Conservation (phyloP, 2,888 invertebrate genomes). For the Pristionchus fissidentatus region DNA sequence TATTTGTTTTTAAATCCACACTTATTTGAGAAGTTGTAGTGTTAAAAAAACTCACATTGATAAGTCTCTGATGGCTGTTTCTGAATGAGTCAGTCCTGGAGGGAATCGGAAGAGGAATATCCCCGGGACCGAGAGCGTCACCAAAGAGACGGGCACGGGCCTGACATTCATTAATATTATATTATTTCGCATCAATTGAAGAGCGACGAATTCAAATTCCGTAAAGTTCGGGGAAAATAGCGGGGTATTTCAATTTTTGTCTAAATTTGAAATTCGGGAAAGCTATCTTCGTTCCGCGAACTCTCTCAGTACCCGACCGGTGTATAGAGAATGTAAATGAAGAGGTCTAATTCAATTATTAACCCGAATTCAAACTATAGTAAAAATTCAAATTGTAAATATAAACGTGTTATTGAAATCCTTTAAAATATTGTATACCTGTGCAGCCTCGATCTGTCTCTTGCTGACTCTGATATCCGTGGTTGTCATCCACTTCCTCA, state of each 20-base stretch:
- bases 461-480: conserved; percentile 33
- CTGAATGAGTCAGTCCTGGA: not conserved
- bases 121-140: conserved; percentile 1
- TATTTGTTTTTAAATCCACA: not conserved
- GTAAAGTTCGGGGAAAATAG: too few relatives aligned
- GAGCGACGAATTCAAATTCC: too few relatives aligned
- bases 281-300: too few relatives aligned
- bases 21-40: too few relatives aligned
- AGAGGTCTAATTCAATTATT: too few relatives aligned
- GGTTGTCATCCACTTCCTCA: conserved; percentile 39
- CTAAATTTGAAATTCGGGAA: not conserved
- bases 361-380: not conserved
- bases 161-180: too few relatives aligned
- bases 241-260: too few relatives aligned
- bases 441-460: conserved; percentile 45
- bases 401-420: not conserved
- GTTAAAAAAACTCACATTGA: conserved; percentile 7
- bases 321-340: too few relatives aligned
- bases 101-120: conserved; percentile 7
- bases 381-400: not conserved
- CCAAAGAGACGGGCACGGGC: conserved; percentile 39
- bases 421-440: not conserved
- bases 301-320: not conserved
- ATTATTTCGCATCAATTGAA: not conserved
- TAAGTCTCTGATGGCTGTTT: conserved; percentile 34